phyloP scores from a whole-genome alignment of 2,113 vertebrate genomes.

The Pelmatolapia mariae region DNA sequence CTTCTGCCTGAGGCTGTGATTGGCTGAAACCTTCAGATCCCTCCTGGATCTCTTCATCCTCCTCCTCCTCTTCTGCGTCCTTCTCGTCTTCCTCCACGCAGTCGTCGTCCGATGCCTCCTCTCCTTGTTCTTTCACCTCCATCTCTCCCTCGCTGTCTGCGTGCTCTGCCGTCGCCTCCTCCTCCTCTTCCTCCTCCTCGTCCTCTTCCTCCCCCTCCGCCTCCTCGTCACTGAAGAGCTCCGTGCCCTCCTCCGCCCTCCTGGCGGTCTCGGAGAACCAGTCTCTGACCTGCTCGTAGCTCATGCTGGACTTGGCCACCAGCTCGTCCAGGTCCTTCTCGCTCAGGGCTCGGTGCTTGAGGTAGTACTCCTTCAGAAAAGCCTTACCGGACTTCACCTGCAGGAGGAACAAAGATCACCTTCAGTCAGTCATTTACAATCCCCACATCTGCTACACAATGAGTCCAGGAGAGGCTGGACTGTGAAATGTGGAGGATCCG shows the following conservation, averaged over 20 bases:
- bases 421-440: not conserved
- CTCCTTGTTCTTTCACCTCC: slow-evolving; percentile 46
- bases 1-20: slow-evolving; percentile 83
- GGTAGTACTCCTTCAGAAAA: slow-evolving; percentile 92
- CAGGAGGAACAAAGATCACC: not conserved
- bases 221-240: slow-evolving; percentile 79
- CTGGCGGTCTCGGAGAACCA: slow-evolving; percentile 85
- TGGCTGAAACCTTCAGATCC: slow-evolving; percentile 81
- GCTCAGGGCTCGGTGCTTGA: slow-evolving; percentile 87
- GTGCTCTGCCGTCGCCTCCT: slow-evolving; percentile 57
- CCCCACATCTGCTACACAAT: not conserved
- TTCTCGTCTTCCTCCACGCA: slow-evolving; percentile 45
- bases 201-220: slow-evolving; percentile 11
- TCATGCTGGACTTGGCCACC: slow-evolving; percentile 91
- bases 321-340: slow-evolving; percentile 93
- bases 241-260: slow-evolving; percentile 78
- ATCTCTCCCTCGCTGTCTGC: slow-evolving; percentile 75
- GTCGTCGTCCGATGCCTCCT: slow-evolving; percentile 77
- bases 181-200: slow-evolving; percentile 75
- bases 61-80: not conserved
- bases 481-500: fast-evolving
- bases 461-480: not conserved
- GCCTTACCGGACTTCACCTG: slow-evolving; percentile 83
- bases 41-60: slow-evolving; percentile 38
- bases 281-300: slow-evolving; percentile 94